Evolutionary conservation across 2,888 invertebrate species (phyloP).

Genomic region (Thyatira batis): DNA sequence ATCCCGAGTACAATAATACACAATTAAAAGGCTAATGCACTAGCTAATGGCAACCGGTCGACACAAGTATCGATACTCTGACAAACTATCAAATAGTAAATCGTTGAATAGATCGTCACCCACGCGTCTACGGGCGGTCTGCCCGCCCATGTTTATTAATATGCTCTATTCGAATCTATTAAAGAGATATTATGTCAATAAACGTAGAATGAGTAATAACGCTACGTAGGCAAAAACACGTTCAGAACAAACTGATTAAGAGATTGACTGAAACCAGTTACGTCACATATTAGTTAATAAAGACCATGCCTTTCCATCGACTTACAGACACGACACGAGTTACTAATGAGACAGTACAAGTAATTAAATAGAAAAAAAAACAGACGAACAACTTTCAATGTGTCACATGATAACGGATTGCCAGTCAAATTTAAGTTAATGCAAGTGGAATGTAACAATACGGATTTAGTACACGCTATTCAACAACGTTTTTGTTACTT

Average conservation of each 20-base stretch:
- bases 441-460: too few relatives aligned
- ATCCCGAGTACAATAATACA: constrained; percentile 46
- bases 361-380: neutral
- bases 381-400: too few relatives aligned
- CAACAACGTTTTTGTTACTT: too few relatives aligned
- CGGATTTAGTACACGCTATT: too few relatives aligned
- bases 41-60: constrained; percentile 39
- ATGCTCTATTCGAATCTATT: constrained; percentile 52
- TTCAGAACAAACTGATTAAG: neutral
- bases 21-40: constrained; percentile 68
- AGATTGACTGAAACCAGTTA: neutral
- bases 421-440: too few relatives aligned
- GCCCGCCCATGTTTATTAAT: constrained; percentile 44
- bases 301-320: neutral
- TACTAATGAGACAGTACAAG: neutral
- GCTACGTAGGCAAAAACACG: neutral
- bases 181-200: constrained; percentile 59
- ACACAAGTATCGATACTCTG: constrained; percentile 37
- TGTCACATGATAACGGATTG: too few relatives aligned
- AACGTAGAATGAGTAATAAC: constrained; percentile 27
- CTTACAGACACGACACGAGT: neutral
- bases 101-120: constrained; percentile 52
- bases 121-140: constrained; percentile 53
- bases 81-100: constrained; percentile 43
- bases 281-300: neutral